Evolutionary conservation across 2,797 vertebrate species (phyloP).

Genomic region (Furcifer pardalis): DNA sequence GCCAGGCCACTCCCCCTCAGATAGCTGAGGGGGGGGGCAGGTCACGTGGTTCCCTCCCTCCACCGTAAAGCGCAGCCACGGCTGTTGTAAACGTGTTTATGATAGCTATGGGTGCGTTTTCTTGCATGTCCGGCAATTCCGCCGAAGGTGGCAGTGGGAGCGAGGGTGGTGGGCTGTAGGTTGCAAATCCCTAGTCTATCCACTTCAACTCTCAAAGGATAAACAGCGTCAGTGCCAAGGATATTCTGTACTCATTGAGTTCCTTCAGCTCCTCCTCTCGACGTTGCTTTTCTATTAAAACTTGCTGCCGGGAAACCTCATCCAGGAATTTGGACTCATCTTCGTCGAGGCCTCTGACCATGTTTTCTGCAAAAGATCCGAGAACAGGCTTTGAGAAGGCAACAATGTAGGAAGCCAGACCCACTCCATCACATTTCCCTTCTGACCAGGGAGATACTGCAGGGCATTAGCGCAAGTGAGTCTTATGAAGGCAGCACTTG

Average conservation of each 20-base stretch:
- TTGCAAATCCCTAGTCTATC: no score
- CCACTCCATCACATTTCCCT: neutral
- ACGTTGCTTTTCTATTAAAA: slow-evolving; percentile 92
- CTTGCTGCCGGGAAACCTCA: slow-evolving; percentile 95
- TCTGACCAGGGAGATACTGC: neutral
- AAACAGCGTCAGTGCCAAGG: slow-evolving; percentile 76
- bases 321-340: slow-evolving; percentile 95
- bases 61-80: no score
- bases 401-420: neutral
- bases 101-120: no score
- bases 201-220: neutral
- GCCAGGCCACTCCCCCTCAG: no score
- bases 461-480: neutral
- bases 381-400: slow-evolving; percentile 34
- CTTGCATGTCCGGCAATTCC: no score
- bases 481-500: no score
- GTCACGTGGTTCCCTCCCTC: no score
- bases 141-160: no score
- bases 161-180: no score
- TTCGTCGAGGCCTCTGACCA: slow-evolving; percentile 97
- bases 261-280: slow-evolving; percentile 93
- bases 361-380: slow-evolving; percentile 87
- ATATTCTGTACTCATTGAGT: slow-evolving; percentile 96
- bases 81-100: no score
- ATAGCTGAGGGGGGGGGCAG: no score